Base-by-base conservation (phyloP, 92 coral and sea anemone genomes). In the Anthopleura xanthogrammica region DNA sequence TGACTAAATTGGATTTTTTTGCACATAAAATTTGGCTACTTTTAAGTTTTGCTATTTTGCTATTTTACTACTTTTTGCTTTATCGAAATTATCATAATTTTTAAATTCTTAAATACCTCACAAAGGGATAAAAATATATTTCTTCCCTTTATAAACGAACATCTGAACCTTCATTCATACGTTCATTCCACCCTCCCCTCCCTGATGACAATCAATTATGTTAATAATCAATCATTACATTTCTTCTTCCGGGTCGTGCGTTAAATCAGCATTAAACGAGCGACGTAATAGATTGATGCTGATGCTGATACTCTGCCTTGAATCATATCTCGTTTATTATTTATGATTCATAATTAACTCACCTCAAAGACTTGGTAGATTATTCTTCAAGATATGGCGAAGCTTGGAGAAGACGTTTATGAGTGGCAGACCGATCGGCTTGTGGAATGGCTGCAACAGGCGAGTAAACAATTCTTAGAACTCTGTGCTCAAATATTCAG, bases 391-490 rank as follows among this genome's bases (percentile, higher is more conserved):
- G 66, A 17, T 76, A 90, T 86, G 93, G 72, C 90, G 24, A 83
- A 43, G 71, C 79, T 86, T 7, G 93, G 87, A 57, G 85, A 83
- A 19, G 78, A 71, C 57, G 66, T 91, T 7, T 42, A 75, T 65
- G 83, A 82, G 66, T 85, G 89, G 94, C 72, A 79, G 60, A 81
- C 78, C 60, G 89, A 88, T 7, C 60, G 48, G 60, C 82, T 91
- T 80, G 64, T 76, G 23, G 10, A 60, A 14, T 91, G 94, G 91
- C 78, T 91, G 16, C 73, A 82, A 78, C 62, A 81, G 89, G 94
- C 89, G 76, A 75, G 93, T 87, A 75, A 16, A 36, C 52, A 40
- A 5, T 60, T n/a, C 55, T 50, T 13, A 39, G 12, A 19, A n/a
- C 80, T 12, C 17, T 9, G 16, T 55, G 80, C n/a, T 16, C 39